Evolutionary conservation across 1,140 invertebrate species (phyloP).

Genomic region (Hirudo medicinalis): DNA sequence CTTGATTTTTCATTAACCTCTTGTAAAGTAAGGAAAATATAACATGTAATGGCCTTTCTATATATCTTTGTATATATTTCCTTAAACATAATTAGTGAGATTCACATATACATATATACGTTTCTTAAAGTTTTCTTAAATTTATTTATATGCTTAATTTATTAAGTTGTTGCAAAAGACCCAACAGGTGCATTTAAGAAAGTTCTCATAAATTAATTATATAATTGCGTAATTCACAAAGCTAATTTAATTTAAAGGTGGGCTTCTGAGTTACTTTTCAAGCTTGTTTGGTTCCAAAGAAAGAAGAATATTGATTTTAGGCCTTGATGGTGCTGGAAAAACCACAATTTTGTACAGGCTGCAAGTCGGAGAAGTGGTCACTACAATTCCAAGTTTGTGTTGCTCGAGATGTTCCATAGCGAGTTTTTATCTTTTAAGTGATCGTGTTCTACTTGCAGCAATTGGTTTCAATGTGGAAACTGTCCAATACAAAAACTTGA

Average conservation of each 20-base stretch:
- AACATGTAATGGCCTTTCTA: too few species aligned
- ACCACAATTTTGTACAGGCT: conserved; percentile 95
- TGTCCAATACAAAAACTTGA: conserved; percentile 92
- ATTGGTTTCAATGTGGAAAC: conserved; percentile 99
- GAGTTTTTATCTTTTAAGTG: neutral
- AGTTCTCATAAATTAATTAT: neutral
- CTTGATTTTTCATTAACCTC: too few species aligned
- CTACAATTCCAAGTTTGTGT: conserved; percentile 76
- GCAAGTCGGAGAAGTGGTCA: conserved; percentile 97
- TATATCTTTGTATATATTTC: too few species aligned
- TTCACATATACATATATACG: too few species aligned
- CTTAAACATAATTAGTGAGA: too few species aligned
- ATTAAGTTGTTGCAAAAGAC: too few species aligned
- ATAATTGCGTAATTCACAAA: neutral
- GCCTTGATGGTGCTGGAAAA: conserved; percentile 79
- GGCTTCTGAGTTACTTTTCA: conserved; percentile 85
- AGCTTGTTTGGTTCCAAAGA: conserved; percentile 80
- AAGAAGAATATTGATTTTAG: conserved; percentile 93
- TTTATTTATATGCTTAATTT: too few species aligned
- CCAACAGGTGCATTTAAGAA: too few species aligned
- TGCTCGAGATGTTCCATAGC: neutral
- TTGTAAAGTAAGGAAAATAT: too few species aligned
- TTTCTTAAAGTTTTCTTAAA: too few species aligned
- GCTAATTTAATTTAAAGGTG: conserved; percentile 51
- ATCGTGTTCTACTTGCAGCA: conserved; percentile 40